Evolutionary conservation across 2,888 invertebrate genomes (phyloP).

Genomic region (Sialis lutaria): DNA sequence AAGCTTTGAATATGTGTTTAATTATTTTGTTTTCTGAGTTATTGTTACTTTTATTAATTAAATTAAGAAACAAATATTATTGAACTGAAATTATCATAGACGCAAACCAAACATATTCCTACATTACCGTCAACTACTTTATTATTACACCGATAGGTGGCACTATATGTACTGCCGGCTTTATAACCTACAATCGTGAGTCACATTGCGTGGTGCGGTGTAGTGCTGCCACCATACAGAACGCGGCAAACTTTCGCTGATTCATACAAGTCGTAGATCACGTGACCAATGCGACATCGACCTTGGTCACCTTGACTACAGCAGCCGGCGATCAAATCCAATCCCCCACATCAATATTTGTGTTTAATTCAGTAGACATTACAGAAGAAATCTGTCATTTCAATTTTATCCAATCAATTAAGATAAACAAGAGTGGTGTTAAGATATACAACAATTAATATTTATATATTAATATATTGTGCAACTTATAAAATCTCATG

Average conservation of each 20-base stretch:
- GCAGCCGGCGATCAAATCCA: conserved; percentile 4
- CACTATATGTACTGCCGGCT: background rate
- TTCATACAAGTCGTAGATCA: conserved; percentile 1
- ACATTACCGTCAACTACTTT: background rate
- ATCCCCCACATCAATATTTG: conserved; percentile 8
- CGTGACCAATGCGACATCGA: conserved; percentile 11
- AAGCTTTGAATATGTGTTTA: conserved; percentile 18
- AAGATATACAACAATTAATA: too few species aligned
- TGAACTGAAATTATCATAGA: too few species aligned
- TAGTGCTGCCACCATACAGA: background rate
- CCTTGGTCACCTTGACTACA: conserved; percentile 14
- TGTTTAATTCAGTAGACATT: background rate
- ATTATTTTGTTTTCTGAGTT: too few species aligned
- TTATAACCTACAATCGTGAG: background rate
- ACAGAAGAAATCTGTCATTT: too few species aligned
- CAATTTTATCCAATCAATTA: too few species aligned
- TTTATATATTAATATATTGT: too few species aligned
- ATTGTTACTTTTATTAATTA: too few species aligned
- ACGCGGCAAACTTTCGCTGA: background rate
- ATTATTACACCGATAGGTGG: background rate
- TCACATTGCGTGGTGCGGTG: background rate
- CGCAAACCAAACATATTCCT: background rate
- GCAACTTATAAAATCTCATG: too few species aligned
- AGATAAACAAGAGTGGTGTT: too few species aligned
- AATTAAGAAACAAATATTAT: too few species aligned